These are phyloP conservation scores for Dendrolimus houi DNA, from an alignment of 2,888 invertebrate genomes.

Conservation along the genomic window DNA sequence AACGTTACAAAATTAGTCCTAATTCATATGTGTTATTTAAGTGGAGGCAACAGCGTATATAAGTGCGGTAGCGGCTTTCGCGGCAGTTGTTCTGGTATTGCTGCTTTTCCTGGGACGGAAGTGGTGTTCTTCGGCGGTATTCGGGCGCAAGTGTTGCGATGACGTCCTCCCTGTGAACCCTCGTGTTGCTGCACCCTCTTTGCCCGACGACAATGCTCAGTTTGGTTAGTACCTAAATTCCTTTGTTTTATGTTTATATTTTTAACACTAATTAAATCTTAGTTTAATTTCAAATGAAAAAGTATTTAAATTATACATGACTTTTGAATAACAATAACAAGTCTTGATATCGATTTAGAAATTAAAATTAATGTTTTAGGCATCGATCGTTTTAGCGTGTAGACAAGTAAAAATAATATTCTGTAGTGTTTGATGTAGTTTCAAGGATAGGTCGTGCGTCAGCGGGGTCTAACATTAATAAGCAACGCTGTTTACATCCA, in stretches of 20 bases:
- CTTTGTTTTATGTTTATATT: slow-evolving; percentile 18
- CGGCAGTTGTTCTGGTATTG: slow-evolving; percentile 87
- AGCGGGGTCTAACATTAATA: slow-evolving; percentile 21
- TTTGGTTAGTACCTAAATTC: slow-evolving; percentile 42
- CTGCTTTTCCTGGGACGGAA: slow-evolving; percentile 92
- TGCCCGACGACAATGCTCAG: slow-evolving; percentile 57
- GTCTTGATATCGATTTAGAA: slow-evolving; percentile 4
- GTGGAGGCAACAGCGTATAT: slow-evolving; percentile 92
- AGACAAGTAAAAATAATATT: slow-evolving; percentile 19
- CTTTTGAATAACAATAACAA: slow-evolving; percentile 1
- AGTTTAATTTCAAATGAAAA: not conserved
- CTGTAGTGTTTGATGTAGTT: slow-evolving; percentile 30
- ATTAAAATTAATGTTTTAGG: slow-evolving; percentile 22
- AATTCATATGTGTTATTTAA: slow-evolving; percentile 2
- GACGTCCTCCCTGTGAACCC: slow-evolving; percentile 65
- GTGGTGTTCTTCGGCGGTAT: slow-evolving; percentile 63
- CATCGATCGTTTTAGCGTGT: slow-evolving; percentile 23
- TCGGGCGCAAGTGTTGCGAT: slow-evolving; percentile 56
- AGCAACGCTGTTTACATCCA: slow-evolving; percentile 3
- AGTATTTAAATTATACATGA: slow-evolving; percentile 3
- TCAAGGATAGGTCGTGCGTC: slow-evolving; percentile 35
- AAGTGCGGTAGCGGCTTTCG: slow-evolving; percentile 90
- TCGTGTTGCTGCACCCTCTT: slow-evolving; percentile 44
- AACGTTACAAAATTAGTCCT: slow-evolving; percentile 10
- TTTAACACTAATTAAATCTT: slow-evolving; percentile 1